Percentiles rank a stretch among this genome's conserved stretches.
These are phyloP conservation scores for Pollenia amentaria DNA, from an alignment of 2,888 invertebrate genomes.

Conservation along the genomic window DNA sequence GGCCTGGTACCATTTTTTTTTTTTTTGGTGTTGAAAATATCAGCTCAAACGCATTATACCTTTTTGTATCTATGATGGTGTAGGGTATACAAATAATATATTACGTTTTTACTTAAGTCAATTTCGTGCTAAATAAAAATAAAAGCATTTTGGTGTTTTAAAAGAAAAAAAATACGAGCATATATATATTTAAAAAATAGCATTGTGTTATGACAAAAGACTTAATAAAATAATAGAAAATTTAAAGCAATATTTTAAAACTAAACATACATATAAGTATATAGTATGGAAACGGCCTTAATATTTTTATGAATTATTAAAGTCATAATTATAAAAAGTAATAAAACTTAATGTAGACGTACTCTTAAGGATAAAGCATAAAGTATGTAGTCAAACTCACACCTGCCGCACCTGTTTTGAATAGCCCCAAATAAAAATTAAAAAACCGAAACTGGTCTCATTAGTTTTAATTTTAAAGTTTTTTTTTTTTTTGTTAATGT, in stretches of 20 bases:
- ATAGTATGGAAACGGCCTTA: neutral
- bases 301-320: slow-evolving; percentile 42
- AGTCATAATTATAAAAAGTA: slow-evolving; percentile 53
- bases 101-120: too few species aligned
- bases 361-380: neutral
- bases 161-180: neutral
- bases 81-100: too few species aligned
- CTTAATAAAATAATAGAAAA: neutral
- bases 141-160: slow-evolving; percentile 25
- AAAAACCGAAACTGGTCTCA: neutral
- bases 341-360: slow-evolving; percentile 43
- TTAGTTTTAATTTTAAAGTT: slow-evolving; percentile 10
- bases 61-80: too few species aligned
- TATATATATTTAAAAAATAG: too few species aligned
- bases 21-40: too few species aligned
- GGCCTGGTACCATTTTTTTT: too few species aligned
- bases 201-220: too few species aligned
- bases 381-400: neutral
- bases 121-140: slow-evolving; percentile 42
- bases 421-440: neutral
- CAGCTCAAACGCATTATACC: too few species aligned
- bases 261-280: too few species aligned
- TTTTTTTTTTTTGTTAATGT: slow-evolving; percentile 19
- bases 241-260: neutral
- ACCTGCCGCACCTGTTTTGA: slow-evolving; percentile 34